Conservation (phyloP, 2,888 invertebrate species). For the Ochropleura leucogaster region DNA sequence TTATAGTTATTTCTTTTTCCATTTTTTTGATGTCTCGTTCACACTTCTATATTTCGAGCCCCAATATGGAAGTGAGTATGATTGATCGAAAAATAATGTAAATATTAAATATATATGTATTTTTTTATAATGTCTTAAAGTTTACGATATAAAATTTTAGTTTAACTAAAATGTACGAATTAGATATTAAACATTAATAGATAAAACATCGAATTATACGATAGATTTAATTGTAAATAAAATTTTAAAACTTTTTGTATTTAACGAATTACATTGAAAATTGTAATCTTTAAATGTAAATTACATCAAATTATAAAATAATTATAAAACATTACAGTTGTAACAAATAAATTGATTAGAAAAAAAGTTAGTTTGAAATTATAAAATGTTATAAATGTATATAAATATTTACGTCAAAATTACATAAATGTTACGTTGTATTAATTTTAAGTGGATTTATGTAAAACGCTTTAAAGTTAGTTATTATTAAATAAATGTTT, state of each 20-base stretch:
- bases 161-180: conserved; percentile 57
- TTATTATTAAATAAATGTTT: conserved; percentile 70
- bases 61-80: conserved; percentile 72
- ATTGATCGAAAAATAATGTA: conserved; percentile 60
- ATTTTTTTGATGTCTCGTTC: conserved; percentile 61
- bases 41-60: conserved; percentile 77
- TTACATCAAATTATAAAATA: conserved; percentile 39
- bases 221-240: conserved; percentile 61
- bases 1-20: conserved; percentile 38
- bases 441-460: conserved; percentile 61
- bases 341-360: conserved; percentile 36
- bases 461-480: conserved; percentile 68
- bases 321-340: conserved; percentile 32
- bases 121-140: conserved; percentile 27
- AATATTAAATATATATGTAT: conserved; percentile 35
- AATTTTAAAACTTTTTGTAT: conserved; percentile 41
- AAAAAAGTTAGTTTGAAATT: conserved; percentile 39
- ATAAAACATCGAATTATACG: conserved; percentile 70
- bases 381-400: conserved; percentile 53
- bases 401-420: conserved; percentile 46
- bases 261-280: conserved; percentile 36
- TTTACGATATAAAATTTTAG: conserved; percentile 45
- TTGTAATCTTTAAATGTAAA: conserved; percentile 44
- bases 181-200: conserved; percentile 54
- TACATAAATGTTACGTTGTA: conserved; percentile 54